A percentile compares a stretch with the other conserved stretches of the same genome.
These are phyloP conservation scores for Myanophis thanlyinensis DNA, from an alignment of 2,113 vertebrate species.

Conservation along the genomic window DNA sequence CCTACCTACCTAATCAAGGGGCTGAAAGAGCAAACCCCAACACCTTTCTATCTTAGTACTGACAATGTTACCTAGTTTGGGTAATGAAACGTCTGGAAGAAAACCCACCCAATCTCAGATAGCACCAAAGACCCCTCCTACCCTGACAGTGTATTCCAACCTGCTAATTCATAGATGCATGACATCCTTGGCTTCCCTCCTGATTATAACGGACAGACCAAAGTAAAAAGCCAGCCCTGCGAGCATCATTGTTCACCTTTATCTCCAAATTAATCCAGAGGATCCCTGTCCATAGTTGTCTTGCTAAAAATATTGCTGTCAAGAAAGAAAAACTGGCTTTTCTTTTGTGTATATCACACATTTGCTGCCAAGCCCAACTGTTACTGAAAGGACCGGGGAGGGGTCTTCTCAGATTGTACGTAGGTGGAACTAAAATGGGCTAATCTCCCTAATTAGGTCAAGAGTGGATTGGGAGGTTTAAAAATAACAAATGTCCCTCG, in stretches of 20 bases:
- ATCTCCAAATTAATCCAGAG: not conserved
- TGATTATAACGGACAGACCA: not conserved
- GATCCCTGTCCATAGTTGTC: too few relatives aligned
- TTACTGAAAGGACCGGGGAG: not conserved
- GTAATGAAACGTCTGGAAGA: not conserved
- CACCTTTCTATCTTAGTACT: too few relatives aligned
- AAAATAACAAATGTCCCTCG: not conserved
- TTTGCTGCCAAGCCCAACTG: not conserved
- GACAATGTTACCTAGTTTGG: not conserved
- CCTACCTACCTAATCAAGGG: not conserved
- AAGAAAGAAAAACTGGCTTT: too few relatives aligned
- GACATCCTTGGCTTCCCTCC: too few relatives aligned
- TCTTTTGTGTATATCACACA: accelerated
- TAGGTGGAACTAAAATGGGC: constrained; percentile 29
- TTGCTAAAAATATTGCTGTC: accelerated
- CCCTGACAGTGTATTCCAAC: not conserved
- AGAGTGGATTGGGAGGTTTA: constrained; percentile 24
- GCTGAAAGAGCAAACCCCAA: not conserved
- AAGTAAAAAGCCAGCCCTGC: not conserved
- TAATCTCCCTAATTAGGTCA: constrained; percentile 64
- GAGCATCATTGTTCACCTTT: not conserved
- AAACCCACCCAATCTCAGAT: not conserved
- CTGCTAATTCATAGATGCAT: too few relatives aligned
- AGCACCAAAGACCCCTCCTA: not conserved
- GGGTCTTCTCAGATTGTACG: accelerated